phyloP scores from a whole-genome alignment of 2,888 invertebrate genomes.

The Lithodes maja region DNA sequence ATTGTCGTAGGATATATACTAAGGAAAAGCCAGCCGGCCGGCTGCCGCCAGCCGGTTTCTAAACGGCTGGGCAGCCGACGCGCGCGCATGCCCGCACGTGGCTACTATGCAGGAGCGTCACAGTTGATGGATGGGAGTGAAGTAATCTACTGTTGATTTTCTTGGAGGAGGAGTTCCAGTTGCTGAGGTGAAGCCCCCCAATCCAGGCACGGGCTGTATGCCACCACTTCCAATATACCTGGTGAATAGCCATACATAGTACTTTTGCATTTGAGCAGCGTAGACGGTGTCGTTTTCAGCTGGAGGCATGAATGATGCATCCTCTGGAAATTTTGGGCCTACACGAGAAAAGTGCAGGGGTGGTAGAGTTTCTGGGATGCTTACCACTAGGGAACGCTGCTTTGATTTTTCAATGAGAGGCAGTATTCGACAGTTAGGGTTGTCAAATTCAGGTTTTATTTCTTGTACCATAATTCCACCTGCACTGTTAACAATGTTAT shows the following conservation, averaged over 20 bases:
- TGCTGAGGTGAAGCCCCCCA: constrained; percentile 26
- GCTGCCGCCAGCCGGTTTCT: no score
- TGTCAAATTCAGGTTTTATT: constrained; percentile 9
- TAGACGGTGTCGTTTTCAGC: not conserved
- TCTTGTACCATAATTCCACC: constrained; percentile 34
- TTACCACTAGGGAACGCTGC: not conserved
- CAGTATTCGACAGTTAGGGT: not conserved
- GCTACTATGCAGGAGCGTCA: no score
- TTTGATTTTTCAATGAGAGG: constrained; percentile 6
- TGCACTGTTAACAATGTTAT: constrained; percentile 40
- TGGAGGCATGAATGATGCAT: constrained; percentile 10
- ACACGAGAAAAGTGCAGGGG: constrained; percentile 20
- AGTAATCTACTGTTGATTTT: no score
- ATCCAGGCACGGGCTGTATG: constrained; percentile 18
- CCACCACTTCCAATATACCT: constrained; percentile 17
- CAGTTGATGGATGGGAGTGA: no score
- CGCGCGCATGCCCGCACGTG: no score
- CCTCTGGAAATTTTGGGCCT: constrained; percentile 6
- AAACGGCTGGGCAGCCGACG: no score
- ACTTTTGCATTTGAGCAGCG: not conserved
- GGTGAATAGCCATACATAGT: constrained; percentile 23
- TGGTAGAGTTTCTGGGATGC: constrained; percentile 20
- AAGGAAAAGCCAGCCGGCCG: no score
- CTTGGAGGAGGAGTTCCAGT: not conserved
- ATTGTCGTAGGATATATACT: no score